Evolutionary conservation across 2,888 invertebrate genomes (phyloP).

Genomic region (Euplagia quadripunctaria): DNA sequence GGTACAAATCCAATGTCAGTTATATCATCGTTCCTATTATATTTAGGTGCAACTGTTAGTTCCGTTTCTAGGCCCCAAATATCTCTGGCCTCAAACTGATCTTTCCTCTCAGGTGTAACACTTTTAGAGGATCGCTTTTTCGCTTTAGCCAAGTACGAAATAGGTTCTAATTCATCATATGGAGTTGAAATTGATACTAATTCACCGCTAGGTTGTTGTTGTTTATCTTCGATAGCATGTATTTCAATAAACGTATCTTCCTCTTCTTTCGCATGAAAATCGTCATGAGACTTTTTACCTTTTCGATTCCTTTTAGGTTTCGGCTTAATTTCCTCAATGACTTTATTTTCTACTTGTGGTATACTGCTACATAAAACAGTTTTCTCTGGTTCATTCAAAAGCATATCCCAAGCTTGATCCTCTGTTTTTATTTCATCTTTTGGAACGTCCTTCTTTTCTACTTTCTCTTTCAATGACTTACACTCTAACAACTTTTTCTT

Average conservation of each 20-base stretch:
- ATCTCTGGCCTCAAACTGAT: slow-evolving; percentile 40
- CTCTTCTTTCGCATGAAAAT: slow-evolving; percentile 68
- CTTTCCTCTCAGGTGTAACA: slow-evolving; percentile 63
- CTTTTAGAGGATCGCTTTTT: slow-evolving; percentile 75
- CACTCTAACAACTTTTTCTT: slow-evolving; percentile 51
- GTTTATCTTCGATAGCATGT: slow-evolving; percentile 80
- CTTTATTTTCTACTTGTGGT: slow-evolving; percentile 48
- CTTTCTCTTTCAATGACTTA: slow-evolving; percentile 42
- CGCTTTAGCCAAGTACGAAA: slow-evolving; percentile 65
- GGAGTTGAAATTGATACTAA: slow-evolving; percentile 80
- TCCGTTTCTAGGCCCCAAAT: slow-evolving; percentile 55
- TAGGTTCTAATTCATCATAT: slow-evolving; percentile 70
- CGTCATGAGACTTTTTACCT: slow-evolving; percentile 71
- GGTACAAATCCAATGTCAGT: slow-evolving; percentile 48
- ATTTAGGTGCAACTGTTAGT: slow-evolving; percentile 40
- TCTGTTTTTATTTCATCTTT: slow-evolving; percentile 70
- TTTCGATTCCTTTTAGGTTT: slow-evolving; percentile 75
- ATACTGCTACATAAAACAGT: slow-evolving; percentile 52
- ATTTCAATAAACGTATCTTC: slow-evolving; percentile 84
- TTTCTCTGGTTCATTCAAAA: slow-evolving; percentile 72
- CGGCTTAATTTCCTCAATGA: slow-evolving; percentile 69
- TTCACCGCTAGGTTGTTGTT: slow-evolving; percentile 70
- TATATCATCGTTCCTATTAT: slow-evolving; percentile 39
- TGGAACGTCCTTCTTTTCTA: slow-evolving; percentile 25
- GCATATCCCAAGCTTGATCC: slow-evolving; percentile 82